These are phyloP conservation scores for Gandaritis pyraliata DNA, from an alignment of 2,888 invertebrate species.

Conservation along the genomic window DNA sequence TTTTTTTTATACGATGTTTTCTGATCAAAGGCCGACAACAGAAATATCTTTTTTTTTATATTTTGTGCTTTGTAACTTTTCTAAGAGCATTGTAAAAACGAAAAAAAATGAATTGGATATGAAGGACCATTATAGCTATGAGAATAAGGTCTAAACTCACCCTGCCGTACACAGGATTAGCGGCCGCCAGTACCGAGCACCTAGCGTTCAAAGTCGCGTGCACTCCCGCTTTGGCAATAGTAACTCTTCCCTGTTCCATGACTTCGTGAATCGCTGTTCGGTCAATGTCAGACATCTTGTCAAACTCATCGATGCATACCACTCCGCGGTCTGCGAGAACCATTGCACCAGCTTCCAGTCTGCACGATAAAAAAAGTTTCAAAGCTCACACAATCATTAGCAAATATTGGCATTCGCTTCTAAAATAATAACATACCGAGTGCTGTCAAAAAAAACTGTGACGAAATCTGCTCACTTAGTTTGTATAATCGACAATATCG, in stretches of 20 bases:
- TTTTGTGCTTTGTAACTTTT: no score
- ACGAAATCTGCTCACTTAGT: no score
- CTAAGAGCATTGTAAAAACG: no score
- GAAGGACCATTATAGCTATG: no score
- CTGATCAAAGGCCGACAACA: no score
- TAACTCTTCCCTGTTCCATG: slow-evolving; percentile 98
- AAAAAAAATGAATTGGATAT: no score
- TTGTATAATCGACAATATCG: no score
- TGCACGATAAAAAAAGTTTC: slow-evolving; percentile 43
- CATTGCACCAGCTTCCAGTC: slow-evolving; percentile 99
- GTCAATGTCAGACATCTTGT: slow-evolving; percentile 99
- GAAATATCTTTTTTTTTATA: no score
- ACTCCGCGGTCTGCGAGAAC: slow-evolving; percentile 99
- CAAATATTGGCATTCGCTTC: no score
- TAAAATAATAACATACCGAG: no score
- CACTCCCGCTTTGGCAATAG: slow-evolving; percentile 99
- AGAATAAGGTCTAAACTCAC: slow-evolving; percentile 44
- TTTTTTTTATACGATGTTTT: no score
- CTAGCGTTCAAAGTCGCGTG: slow-evolving; percentile 98
- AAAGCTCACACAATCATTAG: background rate
- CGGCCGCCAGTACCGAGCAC: slow-evolving; percentile 99
- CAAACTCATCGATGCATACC: slow-evolving; percentile 99
- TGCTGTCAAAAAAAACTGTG: no score
- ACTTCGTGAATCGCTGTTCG: slow-evolving; percentile 99
- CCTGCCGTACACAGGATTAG: slow-evolving; percentile 95